Conservation (phyloP, 2,888 invertebrate genomes). For the Byasa hedistus region DNA sequence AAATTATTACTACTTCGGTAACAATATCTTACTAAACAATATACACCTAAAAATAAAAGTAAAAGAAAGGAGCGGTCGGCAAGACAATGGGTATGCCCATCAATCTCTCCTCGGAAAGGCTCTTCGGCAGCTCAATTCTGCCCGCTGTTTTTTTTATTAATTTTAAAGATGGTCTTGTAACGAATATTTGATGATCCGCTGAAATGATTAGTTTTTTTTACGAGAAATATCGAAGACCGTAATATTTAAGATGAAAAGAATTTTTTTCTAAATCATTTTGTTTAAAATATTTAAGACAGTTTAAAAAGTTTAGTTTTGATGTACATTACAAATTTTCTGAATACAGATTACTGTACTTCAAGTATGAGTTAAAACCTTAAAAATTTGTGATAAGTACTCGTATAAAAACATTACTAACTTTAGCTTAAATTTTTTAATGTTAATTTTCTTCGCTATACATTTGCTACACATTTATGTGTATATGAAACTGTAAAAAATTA, state of each 20-base stretch:
- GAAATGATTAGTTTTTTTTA: slow-evolving; percentile 6
- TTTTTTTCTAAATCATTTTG: neutral
- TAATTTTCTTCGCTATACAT: too few species aligned
- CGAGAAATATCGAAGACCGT: neutral
- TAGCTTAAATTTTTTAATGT: too few species aligned
- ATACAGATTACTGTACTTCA: too few species aligned
- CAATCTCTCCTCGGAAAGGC: slow-evolving; percentile 24
- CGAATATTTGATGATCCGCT: slow-evolving; percentile 15
- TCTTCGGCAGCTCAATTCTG: slow-evolving; percentile 12
- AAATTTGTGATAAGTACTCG: too few species aligned
- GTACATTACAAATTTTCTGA: too few species aligned
- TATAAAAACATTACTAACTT: slow-evolving; percentile 31
- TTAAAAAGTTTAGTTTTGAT: too few species aligned
- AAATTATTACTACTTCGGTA: slow-evolving; percentile 4
- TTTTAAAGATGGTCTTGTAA: neutral
- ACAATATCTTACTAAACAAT: neutral
- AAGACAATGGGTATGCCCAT: slow-evolving; percentile 25
- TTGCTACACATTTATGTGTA: too few species aligned
- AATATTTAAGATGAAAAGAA: neutral
- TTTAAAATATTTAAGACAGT: neutral
- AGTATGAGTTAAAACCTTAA: too few species aligned
- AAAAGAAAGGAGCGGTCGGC: slow-evolving; percentile 11
- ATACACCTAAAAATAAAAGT: slow-evolving; percentile 1
- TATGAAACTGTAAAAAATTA: too few species aligned
- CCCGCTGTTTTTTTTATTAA: slow-evolving; percentile 3